Evolutionary conservation across 2,113 vertebrate species (phyloP).

Genomic region (Capreolus pygargus): DNA sequence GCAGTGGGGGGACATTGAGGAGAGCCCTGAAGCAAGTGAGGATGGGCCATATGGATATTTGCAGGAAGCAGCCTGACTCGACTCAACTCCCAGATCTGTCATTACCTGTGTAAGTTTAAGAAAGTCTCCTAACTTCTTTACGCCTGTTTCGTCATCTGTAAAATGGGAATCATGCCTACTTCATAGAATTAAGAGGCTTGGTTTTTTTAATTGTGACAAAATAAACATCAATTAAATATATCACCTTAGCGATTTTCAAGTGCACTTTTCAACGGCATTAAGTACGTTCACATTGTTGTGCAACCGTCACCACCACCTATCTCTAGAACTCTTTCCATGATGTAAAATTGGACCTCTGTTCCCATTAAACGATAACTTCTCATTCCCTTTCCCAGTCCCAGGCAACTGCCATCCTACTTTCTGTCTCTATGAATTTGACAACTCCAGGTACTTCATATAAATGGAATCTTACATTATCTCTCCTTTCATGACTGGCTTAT

Average conservation of each 20-base stretch:
- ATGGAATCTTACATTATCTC: background rate
- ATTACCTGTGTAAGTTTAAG: background rate
- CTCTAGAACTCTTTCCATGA: background rate
- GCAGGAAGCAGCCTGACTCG: background rate
- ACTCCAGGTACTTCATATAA: background rate
- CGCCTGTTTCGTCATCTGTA: background rate
- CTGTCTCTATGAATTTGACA: background rate
- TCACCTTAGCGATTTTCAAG: background rate
- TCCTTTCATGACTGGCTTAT: background rate
- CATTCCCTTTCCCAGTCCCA: background rate
- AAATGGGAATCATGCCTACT: background rate
- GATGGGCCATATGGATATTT: background rate
- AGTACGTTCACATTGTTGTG: background rate
- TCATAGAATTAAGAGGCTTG: background rate
- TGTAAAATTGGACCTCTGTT: background rate
- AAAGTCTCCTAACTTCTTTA: background rate
- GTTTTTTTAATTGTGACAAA: background rate
- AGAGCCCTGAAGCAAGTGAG: background rate
- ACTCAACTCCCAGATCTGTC: background rate
- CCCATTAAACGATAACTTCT: background rate
- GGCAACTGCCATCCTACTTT: background rate
- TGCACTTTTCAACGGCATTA: background rate
- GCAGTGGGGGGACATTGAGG: rapidly evolving
- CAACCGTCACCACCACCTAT: background rate
- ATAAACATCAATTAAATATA: background rate